Evolutionary conservation across 2,888 invertebrate genomes (phyloP), one percentile per base, ranked within the genome.

Genomic region (Sthenelais limicola): DNA sequence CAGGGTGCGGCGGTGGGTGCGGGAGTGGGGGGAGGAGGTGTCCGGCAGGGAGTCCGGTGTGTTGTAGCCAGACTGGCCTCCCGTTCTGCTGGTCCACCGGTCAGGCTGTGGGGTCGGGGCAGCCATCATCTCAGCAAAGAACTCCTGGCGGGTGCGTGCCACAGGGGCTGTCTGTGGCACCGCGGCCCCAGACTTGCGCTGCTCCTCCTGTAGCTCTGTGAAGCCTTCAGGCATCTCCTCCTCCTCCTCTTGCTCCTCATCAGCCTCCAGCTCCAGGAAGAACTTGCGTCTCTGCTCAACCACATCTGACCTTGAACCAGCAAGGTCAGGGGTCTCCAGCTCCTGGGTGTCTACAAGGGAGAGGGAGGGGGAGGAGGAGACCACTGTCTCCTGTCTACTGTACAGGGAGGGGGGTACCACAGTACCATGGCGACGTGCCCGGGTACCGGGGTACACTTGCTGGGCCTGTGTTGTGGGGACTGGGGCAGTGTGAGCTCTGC

Each of bases 31-130:
- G 38, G 38, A 7, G 1, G 2, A 9, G 2, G 62, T 62, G 26
- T 62, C 62, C 4, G 62, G 62, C n/a, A 62, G 62, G 2, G 62
- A 62, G 28, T 62, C 62, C 1, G 62, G 62, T 12, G 62, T 62
- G 62, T 62, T 62, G 62, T 62, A 62, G 9, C 62, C 62, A 2
- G 62, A 62, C 35, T 24, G 62, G 43, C 38, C 43, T 2, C 35
- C 62, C 1, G 62, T 38, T 15, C 62, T 35, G 12, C 18, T 18
- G 15, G 35, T 43, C 62, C 62, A 62, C 5, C 38, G 62, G 24
- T 38, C 38, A 1, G 62, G 62, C 12, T 35, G 62, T 15, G 35
- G 38, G 5, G 21, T 15, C 5, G 38, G 62, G 9, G 35, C 9
- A 21, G 18, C 38, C 0, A 62, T 35, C 62, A 62, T 35, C 3